Evolutionary conservation across 2,113 vertebrate species (phyloP).

Genomic region (Rhabdomys dilectus): DNA sequence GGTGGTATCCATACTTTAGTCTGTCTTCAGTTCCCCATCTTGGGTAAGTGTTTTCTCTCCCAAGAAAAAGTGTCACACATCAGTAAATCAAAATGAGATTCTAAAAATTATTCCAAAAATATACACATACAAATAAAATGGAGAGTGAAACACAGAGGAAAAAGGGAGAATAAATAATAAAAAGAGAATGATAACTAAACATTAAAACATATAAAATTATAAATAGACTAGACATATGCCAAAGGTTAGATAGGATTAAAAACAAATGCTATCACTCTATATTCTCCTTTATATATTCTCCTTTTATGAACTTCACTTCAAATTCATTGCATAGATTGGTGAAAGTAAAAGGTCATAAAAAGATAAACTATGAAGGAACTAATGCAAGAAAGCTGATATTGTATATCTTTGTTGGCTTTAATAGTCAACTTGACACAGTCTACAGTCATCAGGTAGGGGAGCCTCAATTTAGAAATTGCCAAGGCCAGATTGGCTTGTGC

Average conservation of each 20-base stretch:
- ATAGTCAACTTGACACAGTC: not conserved
- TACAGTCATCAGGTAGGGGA: not conserved
- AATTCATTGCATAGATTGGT: not conserved
- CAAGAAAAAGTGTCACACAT: not conserved
- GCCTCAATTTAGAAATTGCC: not conserved
- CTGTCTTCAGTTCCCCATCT: not conserved
- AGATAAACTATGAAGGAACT: not conserved
- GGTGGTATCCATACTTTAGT: not conserved
- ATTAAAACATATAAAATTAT: not conserved
- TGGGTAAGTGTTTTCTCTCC: not conserved
- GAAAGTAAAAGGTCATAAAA: slow-evolving; percentile 37
- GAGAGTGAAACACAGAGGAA: not conserved
- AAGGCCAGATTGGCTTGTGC: not conserved
- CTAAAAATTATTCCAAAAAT: slow-evolving; percentile 18
- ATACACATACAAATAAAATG: not conserved
- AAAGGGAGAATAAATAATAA: slow-evolving; percentile 27
- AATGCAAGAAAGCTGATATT: not conserved
- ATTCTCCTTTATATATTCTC: not conserved
- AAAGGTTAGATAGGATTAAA: not conserved
- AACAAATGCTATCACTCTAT: not conserved
- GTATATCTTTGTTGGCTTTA: not conserved
- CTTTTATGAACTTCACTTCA: not conserved
- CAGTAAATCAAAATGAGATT: not conserved
- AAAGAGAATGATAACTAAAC: not conserved
- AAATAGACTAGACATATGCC: not conserved